These are phyloP conservation scores for Caprella mutica DNA, from an alignment of 2,888 invertebrate genomes.

Conservation along the genomic window DNA sequence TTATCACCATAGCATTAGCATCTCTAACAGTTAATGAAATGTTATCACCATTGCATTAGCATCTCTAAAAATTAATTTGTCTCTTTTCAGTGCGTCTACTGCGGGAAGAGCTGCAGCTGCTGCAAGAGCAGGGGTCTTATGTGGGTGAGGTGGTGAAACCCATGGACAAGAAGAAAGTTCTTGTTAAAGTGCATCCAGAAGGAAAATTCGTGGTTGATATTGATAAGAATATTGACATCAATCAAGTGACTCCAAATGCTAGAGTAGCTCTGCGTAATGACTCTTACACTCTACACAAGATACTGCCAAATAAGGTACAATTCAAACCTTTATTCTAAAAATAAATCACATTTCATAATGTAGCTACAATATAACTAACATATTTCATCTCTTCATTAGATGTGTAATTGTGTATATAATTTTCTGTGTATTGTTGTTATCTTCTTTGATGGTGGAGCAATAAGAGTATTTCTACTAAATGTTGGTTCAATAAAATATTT, in stretches of 20 bases:
- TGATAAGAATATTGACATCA: slow-evolving; percentile 97
- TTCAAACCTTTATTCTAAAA: too few relatives aligned
- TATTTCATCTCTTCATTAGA: too few relatives aligned
- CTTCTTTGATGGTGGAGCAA: too few relatives aligned
- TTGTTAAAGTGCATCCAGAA: slow-evolving; percentile 76
- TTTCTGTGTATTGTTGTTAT: too few relatives aligned
- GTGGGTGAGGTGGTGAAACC: slow-evolving; percentile 99
- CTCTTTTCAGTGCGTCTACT: slow-evolving; percentile 72
- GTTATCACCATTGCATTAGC: background rate
- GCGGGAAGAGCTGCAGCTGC: slow-evolving; percentile 87
- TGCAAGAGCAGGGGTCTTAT: slow-evolving; percentile 95
- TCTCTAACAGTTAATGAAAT: background rate
- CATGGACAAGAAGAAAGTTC: slow-evolving; percentile 99
- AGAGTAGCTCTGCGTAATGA: slow-evolving; percentile 95
- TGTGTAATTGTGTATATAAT: too few relatives aligned
- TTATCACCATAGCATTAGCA: background rate
- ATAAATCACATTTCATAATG: too few relatives aligned
- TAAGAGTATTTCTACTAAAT: too few relatives aligned
- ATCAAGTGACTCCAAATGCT: slow-evolving; percentile 93
- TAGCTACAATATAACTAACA: too few relatives aligned
- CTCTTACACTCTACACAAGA: slow-evolving; percentile 96
- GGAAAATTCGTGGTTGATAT: slow-evolving; percentile 99
- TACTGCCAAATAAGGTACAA: slow-evolving; percentile 85
- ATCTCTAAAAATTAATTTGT: background rate
- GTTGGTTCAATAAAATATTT: too few relatives aligned